phyloP scores from a whole-genome alignment of 2,797 vertebrate genomes.

The Columba guinea region DNA sequence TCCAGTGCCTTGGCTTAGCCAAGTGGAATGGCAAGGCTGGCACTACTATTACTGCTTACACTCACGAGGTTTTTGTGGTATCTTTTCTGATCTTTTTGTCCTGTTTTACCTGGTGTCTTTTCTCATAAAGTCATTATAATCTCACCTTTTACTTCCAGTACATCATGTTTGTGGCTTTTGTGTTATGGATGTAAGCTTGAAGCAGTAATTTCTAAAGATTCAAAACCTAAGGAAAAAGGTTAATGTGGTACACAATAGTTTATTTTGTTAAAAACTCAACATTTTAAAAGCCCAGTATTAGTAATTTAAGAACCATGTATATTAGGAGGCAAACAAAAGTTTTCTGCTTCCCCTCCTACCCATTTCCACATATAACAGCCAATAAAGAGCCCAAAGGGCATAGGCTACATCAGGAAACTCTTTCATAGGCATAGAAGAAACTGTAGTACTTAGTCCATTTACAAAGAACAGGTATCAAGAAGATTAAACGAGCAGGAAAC shows the following conservation, averaged over 20 bases:
- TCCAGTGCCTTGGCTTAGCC: not conserved
- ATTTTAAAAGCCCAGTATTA: not conserved
- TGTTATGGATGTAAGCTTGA: not conserved
- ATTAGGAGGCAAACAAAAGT: not conserved
- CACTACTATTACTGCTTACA: not conserved
- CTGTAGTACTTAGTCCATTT: accelerated
- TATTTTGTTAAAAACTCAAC: not conserved
- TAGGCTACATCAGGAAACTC: not conserved
- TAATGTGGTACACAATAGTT: not conserved
- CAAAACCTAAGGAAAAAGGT: not conserved
- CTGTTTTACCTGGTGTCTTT: not conserved
- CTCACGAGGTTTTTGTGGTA: not conserved
- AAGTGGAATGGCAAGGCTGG: not conserved
- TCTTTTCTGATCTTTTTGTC: not conserved
- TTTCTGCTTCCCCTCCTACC: not conserved
- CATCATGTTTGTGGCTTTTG: not conserved
- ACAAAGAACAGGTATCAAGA: not conserved
- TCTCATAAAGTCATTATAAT: not conserved
- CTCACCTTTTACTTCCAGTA: not conserved
- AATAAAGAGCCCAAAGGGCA: not conserved
- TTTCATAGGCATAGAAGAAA: not conserved
- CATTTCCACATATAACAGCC: not conserved
- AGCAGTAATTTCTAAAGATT: not conserved
- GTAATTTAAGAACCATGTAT: not conserved
- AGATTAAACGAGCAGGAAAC: not conserved